A percentile compares a stretch with the other conserved stretches of the same genome.
Evolutionary conservation across 2,113 vertebrate genomes (phyloP).

Genomic region (Zapornia atra): DNA sequence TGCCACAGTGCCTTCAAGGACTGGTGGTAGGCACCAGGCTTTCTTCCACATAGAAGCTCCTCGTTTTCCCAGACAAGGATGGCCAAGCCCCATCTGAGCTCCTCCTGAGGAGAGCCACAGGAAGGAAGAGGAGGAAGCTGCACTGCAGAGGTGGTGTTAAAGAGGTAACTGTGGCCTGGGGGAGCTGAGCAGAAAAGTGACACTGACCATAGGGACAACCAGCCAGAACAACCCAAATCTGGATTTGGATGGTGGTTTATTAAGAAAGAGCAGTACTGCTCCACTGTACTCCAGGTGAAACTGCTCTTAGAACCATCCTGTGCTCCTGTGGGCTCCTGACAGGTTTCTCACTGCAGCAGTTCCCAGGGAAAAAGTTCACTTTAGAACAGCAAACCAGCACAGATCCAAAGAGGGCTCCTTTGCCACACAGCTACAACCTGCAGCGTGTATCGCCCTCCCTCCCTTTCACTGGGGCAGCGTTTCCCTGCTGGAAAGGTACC

Average conservation of each 20-base stretch:
- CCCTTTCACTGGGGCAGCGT: neutral
- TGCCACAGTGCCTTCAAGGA: neutral
- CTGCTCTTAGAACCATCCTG: neutral
- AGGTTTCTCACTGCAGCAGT: neutral
- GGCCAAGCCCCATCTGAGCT: neutral
- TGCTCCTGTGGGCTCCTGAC: neutral
- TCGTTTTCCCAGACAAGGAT: neutral
- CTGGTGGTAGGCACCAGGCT: neutral
- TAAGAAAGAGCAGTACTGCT: neutral
- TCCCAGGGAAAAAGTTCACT: neutral
- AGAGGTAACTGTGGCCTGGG: neutral
- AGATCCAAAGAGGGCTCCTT: neutral
- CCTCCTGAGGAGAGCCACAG: accelerated
- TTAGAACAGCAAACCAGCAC: neutral
- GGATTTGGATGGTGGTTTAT: neutral
- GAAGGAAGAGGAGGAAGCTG: neutral
- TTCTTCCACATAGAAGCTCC: neutral
- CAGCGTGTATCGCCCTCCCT: neutral
- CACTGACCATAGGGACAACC: accelerated
- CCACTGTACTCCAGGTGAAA: neutral
- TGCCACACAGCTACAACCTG: neutral
- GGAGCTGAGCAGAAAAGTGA: neutral
- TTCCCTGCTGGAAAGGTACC: neutral
- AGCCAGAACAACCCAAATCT: neutral
- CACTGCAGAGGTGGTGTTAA: neutral